Evolutionary conservation across 2,888 invertebrate species (phyloP), one percentile per base, ranked within the genome.

Genomic region (Notodonta dromedarius): DNA sequence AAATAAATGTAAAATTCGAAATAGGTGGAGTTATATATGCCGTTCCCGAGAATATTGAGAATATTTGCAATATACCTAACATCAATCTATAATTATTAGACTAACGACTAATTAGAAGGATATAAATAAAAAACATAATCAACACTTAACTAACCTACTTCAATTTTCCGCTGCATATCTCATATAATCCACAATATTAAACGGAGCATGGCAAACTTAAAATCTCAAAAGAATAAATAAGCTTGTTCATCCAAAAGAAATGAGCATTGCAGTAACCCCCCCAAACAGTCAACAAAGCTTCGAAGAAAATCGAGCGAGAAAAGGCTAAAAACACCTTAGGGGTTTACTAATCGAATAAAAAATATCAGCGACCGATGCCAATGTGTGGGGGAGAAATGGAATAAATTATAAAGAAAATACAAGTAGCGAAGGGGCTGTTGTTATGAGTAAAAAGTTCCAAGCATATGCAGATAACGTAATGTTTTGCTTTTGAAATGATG

Each of bases 281-380:
- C 89, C 83, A 84, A 92, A 89, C 90, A 93, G 92, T 92, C 92
- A 93, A 93, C 93, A 93, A 93, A 91, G 92, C 93, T 91, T 91
- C 87, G 91, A 94, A 93, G 93, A 93, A 94, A 94, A 94, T 93
- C 92, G 93, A 92, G 89, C 93, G 93, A 93, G 93, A 94, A 94
- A 94, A 93, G 93, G 91, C 94, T 94, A 94, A 94, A 94, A 94
- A 94, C 94, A 94, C 94, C 94, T 94, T 91, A 88, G 94, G 94
- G 94, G 94, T 92, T 93, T 94, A 93, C 94, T 94, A 94, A 94
- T 94, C 94, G 94, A 94, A 94, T 94, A 94, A 94, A 94, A 93
- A 94, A 94, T 94, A 94, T 94, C 94, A 93, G 93, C 93, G 93
- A 89, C 92, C 92, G 90, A 93, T 92, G 92, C 90, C 91, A 89